Conservation (phyloP, 2,888 invertebrate genomes). For the Hirtodrosophila histrioides region DNA sequence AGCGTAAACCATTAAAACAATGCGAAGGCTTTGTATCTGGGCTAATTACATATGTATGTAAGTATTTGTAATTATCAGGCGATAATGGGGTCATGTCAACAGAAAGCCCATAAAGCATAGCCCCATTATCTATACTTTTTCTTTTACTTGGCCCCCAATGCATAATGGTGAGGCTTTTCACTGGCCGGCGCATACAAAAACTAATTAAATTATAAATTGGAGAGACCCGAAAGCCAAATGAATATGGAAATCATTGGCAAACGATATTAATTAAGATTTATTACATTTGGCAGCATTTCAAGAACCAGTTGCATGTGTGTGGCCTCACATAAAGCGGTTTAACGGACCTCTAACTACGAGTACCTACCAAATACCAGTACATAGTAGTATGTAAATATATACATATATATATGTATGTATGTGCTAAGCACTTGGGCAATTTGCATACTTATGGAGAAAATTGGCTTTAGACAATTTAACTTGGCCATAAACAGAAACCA, state of each 20-base stretch:
- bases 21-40: constrained; percentile 61
- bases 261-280: constrained; percentile 74
- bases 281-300: constrained; percentile 62
- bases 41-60: constrained; percentile 59
- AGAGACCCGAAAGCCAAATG: constrained; percentile 45
- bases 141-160: constrained; percentile 32
- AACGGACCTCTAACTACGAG: constrained; percentile 22
- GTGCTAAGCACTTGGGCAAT: constrained; percentile 45
- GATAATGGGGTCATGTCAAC: constrained; percentile 76
- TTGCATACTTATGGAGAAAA: constrained; percentile 61
- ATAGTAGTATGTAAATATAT: background rate
- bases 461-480: constrained; percentile 56
- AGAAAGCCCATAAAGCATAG: constrained; percentile 51
- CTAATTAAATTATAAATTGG: constrained; percentile 68
- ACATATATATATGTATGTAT: background rate
- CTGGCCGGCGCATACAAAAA: constrained; percentile 33
- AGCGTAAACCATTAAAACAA: constrained; percentile 48
- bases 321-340: constrained; percentile 27
- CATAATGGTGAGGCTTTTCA: constrained; percentile 3
- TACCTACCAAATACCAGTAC: constrained; percentile 6
- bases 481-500: constrained; percentile 53
- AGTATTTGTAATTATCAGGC: constrained; percentile 68
- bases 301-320: constrained; percentile 47
- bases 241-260: constrained; percentile 65
- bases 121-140: constrained; percentile 53